These are phyloP conservation scores for Drosophila orosa DNA, from an alignment of 1,140 invertebrate genomes.

Conservation along the genomic window DNA sequence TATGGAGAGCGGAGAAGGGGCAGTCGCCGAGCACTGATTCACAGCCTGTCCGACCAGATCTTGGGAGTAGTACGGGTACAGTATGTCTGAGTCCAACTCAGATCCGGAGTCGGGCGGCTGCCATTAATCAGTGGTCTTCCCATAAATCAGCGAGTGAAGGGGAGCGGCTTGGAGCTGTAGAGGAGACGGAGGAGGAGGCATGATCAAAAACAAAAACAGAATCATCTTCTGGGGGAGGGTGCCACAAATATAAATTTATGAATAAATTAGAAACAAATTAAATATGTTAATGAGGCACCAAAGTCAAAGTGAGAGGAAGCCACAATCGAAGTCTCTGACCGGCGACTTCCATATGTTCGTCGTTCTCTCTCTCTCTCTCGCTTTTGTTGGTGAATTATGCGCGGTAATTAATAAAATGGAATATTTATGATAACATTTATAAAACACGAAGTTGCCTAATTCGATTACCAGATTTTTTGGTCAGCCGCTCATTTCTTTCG, in stretches of 20 bases:
- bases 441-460: constrained; percentile 82
- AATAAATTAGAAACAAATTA: constrained; percentile 83
- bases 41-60: constrained; percentile 54
- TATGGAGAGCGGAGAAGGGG: constrained; percentile 28
- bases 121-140: constrained; percentile 70
- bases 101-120: constrained; percentile 45
- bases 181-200: background rate
- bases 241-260: constrained; percentile 82
- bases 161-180: background rate
- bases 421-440: constrained; percentile 83
- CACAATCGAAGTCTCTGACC: constrained; percentile 19
- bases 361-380: constrained; percentile 12
- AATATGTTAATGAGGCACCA: constrained; percentile 75
- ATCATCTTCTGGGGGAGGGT: constrained; percentile 47
- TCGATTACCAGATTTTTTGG: constrained; percentile 74
- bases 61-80: constrained; percentile 14
- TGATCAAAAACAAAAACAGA: constrained; percentile 54
- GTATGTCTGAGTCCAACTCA: constrained; percentile 11
- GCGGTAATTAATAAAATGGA: constrained; percentile 82
- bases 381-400: constrained; percentile 70
- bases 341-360: constrained; percentile 45
- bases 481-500: constrained; percentile 38
- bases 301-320: constrained; percentile 32
- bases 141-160: constrained; percentile 69
- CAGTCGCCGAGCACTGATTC: constrained; percentile 51